Evolutionary conservation across 2,797 vertebrate genomes (phyloP).

Genomic region (Stomatorhinus walkeri): DNA sequence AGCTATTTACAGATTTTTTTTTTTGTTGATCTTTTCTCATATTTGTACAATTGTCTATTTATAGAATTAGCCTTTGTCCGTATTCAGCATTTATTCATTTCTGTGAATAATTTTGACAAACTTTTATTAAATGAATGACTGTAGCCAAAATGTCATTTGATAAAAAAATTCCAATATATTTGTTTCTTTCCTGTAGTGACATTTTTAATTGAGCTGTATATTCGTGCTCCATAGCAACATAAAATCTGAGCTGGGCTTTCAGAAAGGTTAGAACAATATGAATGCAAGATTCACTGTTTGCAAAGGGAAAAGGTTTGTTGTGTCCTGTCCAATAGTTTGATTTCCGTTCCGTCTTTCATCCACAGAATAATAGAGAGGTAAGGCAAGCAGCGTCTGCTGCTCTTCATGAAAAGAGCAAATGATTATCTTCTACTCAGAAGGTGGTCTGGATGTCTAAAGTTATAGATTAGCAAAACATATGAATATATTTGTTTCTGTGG

Average conservation of each 20-base stretch:
- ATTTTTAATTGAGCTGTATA: background rate
- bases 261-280: slow-evolving; percentile 12
- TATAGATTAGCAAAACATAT: slow-evolving; percentile 38
- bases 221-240: background rate
- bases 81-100: background rate
- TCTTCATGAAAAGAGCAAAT: slow-evolving; percentile 42
- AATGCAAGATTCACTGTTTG: background rate
- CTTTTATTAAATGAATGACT: background rate
- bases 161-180: background rate
- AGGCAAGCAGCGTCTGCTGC: slow-evolving; percentile 43
- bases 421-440: slow-evolving; percentile 51
- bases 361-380: slow-evolving; percentile 34
- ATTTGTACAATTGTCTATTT: background rate
- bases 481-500: slow-evolving; percentile 8
- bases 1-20: background rate
- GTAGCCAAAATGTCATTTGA: background rate
- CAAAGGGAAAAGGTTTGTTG: background rate
- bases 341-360: slow-evolving; percentile 17
- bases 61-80: background rate
- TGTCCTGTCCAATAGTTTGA: slow-evolving; percentile 16
- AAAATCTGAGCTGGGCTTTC: background rate
- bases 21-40: background rate
- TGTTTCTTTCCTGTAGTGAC: background rate
- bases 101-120: background rate
- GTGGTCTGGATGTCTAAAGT: slow-evolving; percentile 63